Evolutionary conservation across 2,888 invertebrate species (phyloP).

Genomic region (Calliphora vomitoria): DNA sequence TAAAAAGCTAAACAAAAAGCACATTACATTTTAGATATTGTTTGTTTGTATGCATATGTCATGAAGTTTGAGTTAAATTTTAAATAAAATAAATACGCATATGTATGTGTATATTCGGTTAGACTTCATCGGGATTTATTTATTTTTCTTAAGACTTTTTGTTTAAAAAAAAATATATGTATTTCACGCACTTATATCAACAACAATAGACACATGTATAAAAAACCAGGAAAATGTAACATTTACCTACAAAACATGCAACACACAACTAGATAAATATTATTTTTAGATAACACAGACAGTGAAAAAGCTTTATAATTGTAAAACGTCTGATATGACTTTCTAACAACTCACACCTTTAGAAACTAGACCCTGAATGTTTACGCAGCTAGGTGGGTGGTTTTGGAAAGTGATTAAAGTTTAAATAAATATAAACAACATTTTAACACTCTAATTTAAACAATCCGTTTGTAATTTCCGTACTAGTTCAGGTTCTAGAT

Average conservation of each 20-base stretch:
- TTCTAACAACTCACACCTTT: slow-evolving; percentile 1
- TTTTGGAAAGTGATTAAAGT: not conserved
- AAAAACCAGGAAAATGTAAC: not conserved
- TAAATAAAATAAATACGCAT: slow-evolving; percentile 20
- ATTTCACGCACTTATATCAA: slow-evolving; percentile 32
- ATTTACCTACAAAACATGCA: not conserved
- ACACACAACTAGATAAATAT: slow-evolving; percentile 2
- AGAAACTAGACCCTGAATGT: not conserved
- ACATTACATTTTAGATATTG: slow-evolving; percentile 51
- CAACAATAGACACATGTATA: slow-evolving; percentile 1
- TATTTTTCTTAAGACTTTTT: not conserved
- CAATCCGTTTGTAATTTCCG: too few species aligned
- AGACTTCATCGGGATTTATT: slow-evolving; percentile 52
- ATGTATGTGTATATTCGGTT: not conserved
- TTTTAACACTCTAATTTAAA: not conserved
- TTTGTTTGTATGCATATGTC: slow-evolving; percentile 47
- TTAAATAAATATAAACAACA: not conserved
- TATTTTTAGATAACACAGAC: slow-evolving; percentile 15
- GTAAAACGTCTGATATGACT: slow-evolving; percentile 28
- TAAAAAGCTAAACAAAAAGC: slow-evolving; percentile 27
- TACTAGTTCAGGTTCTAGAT: too few species aligned
- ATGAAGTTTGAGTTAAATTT: slow-evolving; percentile 40
- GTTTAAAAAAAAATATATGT: slow-evolving; percentile 20
- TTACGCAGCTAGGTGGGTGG: not conserved
- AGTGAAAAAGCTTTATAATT: slow-evolving; percentile 11